These are phyloP conservation scores for Serranus cabrilla DNA, from an alignment of 2,797 vertebrate genomes.

Conservation along the genomic window DNA sequence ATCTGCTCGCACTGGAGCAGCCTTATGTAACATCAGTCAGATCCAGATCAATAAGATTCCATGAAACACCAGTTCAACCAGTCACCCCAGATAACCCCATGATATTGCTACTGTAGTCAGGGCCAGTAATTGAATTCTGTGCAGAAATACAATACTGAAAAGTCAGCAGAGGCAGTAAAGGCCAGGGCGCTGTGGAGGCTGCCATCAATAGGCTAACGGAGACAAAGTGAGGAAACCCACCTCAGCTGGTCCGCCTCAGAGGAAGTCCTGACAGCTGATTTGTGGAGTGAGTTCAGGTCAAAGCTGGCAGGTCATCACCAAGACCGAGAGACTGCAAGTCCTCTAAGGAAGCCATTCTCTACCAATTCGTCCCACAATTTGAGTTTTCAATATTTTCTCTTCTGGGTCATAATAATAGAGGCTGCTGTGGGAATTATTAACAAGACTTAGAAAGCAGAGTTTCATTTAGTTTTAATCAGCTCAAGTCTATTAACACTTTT, in stretches of 20 bases:
- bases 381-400: not conserved
- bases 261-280: slow-evolving; percentile 39
- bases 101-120: slow-evolving; percentile 36
- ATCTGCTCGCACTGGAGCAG: slow-evolving; percentile 31
- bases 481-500: not conserved
- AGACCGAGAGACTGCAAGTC: slow-evolving; percentile 3
- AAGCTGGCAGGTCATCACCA: slow-evolving; percentile 3
- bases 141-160: slow-evolving; percentile 68
- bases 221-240: slow-evolving; percentile 48
- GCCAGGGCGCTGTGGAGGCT: slow-evolving; percentile 23
- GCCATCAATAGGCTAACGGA: slow-evolving; percentile 36
- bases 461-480: slow-evolving; percentile 13
- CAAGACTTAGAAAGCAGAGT: not conserved
- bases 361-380: not conserved
- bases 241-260: slow-evolving; percentile 35
- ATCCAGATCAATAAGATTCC: slow-evolving; percentile 66
- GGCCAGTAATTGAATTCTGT: slow-evolving; percentile 62
- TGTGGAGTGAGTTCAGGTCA: slow-evolving; percentile 18
- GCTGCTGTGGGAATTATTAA: slow-evolving; percentile 31
- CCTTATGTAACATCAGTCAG: slow-evolving; percentile 58
- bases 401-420: slow-evolving; percentile 17
- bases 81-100: slow-evolving; percentile 62
- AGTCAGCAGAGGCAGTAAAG: slow-evolving; percentile 60
- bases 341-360: not conserved
- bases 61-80: slow-evolving; percentile 42